A percentile compares a stretch with the other conserved stretches of the same genome.
These are phyloP conservation scores for Dolichotis patagonum DNA, from an alignment of 2,113 vertebrate genomes.

Conservation along the genomic window DNA sequence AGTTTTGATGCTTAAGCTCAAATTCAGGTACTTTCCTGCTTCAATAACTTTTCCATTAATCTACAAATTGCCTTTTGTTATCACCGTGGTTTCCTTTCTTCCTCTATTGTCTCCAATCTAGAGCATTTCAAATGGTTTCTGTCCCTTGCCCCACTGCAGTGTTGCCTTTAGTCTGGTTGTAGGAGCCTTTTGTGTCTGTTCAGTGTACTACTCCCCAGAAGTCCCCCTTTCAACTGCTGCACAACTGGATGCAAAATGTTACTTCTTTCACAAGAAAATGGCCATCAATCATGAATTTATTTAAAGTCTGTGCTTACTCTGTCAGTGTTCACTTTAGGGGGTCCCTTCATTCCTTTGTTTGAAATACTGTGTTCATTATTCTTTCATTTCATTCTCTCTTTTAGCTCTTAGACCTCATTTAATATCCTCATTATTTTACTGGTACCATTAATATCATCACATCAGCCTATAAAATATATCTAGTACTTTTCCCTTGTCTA, in stretches of 20 bases:
- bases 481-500: background rate
- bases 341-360: background rate
- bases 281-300: background rate
- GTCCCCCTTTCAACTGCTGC: background rate
- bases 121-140: background rate
- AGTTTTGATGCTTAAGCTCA: background rate
- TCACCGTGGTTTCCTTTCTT: background rate
- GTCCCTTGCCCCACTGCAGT: background rate
- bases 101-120: background rate
- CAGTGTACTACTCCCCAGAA: no score
- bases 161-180: background rate
- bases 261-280: constrained; percentile 9
- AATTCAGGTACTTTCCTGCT: background rate
- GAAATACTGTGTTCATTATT: background rate
- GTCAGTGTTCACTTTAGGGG: background rate
- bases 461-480: background rate
- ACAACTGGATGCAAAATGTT: background rate
- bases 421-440: background rate
- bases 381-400: background rate
- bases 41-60: background rate
- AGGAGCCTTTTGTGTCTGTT: background rate
- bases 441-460: background rate
- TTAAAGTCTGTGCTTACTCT: background rate
- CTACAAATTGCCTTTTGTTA: background rate
- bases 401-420: background rate